These are phyloP conservation scores for Limnephilus lunatus DNA, from an alignment of 2,888 invertebrate genomes.

Conservation along the genomic window DNA sequence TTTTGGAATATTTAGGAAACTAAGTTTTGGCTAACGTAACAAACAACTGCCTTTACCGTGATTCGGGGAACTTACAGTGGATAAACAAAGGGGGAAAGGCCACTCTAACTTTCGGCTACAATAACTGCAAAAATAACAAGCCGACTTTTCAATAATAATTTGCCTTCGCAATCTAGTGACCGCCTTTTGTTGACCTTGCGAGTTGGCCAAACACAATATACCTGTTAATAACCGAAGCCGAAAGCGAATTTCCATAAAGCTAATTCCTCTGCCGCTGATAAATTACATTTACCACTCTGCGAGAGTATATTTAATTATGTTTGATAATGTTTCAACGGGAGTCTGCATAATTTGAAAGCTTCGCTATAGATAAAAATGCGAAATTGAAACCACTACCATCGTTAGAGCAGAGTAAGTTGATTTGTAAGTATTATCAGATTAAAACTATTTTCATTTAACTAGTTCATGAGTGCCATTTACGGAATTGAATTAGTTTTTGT, in stretches of 20 bases:
- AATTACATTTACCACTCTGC: background rate
- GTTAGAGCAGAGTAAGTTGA: background rate
- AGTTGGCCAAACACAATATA: background rate
- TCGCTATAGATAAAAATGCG: background rate
- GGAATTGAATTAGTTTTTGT: too few species aligned
- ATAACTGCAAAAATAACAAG: background rate
- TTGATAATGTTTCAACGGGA: background rate
- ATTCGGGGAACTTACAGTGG: background rate
- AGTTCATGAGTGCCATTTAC: too few species aligned
- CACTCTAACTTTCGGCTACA: background rate
- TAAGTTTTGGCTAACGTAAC: constrained; percentile 3
- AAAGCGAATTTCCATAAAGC: background rate
- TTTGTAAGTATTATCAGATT: background rate
- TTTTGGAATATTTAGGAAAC: constrained; percentile 33
- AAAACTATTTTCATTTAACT: too few species aligned
- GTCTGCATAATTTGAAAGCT: background rate
- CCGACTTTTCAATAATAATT: background rate
- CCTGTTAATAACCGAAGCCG: background rate
- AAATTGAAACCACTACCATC: background rate
- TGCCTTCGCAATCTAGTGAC: background rate
- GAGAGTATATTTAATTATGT: background rate
- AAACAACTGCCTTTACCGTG: background rate
- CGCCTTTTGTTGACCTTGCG: background rate
- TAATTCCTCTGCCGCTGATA: background rate
- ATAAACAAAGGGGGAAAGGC: background rate